phyloP scores from a whole-genome alignment of 2,888 invertebrate genomes.

The Alcis repandata region DNA sequence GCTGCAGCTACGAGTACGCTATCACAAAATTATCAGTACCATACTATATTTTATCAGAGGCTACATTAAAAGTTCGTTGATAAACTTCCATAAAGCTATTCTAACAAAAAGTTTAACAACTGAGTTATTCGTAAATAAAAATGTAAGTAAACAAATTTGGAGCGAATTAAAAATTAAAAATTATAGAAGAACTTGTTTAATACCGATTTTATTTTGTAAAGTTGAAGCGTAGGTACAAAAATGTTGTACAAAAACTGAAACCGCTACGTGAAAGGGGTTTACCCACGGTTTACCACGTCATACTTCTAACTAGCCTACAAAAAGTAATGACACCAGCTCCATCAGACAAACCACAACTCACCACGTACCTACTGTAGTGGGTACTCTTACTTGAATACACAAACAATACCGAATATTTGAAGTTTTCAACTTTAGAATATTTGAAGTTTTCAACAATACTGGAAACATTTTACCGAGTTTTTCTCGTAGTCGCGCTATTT shows the following conservation, averaged over 20 bases:
- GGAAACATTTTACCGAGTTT: too few species aligned
- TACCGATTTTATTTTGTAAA: slow-evolving; percentile 15
- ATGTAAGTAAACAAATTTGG: too few species aligned
- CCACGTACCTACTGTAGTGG: not conserved
- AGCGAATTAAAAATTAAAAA: too few species aligned
- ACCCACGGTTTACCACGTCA: slow-evolving; percentile 17
- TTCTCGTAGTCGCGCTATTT: too few species aligned
- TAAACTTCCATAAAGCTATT: too few species aligned
- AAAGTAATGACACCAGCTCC: not conserved
- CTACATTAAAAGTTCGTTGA: too few species aligned
- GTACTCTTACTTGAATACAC: not conserved
- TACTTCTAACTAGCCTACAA: not conserved
- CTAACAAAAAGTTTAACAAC: too few species aligned
- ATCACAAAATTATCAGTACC: too few species aligned
- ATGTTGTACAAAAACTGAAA: slow-evolving; percentile 7
- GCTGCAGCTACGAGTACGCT: not conserved
- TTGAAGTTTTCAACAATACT: too few species aligned
- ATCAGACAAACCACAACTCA: not conserved
- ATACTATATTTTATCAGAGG: too few species aligned
- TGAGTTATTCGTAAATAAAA: too few species aligned
- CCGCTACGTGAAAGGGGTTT: slow-evolving; percentile 20
- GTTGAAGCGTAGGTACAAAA: slow-evolving; percentile 14
- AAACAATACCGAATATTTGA: not conserved
- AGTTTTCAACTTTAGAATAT: too few species aligned
- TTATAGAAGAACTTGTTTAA: not conserved